A percentile compares a stretch with the other conserved stretches of the same genome.
phyloP scores from a whole-genome alignment of 53 echinoderm and acorn worm species.

The Holothuria leucospilota region DNA sequence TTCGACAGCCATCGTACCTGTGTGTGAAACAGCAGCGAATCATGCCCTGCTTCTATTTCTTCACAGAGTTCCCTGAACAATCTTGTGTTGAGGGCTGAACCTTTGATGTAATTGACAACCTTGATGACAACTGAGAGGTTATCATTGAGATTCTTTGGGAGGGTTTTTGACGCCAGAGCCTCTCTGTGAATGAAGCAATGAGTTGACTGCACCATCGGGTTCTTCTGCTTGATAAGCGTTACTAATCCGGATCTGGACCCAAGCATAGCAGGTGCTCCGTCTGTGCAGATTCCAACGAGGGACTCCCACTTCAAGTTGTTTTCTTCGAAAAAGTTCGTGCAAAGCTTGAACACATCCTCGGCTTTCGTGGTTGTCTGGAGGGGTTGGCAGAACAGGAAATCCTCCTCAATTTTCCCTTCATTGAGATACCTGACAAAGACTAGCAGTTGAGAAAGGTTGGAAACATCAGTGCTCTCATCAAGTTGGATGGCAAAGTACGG shows the following conservation, averaged over 20 bases:
- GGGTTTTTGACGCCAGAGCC: conserved; percentile 1
- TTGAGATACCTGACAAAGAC: neutral
- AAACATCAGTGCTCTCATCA: neutral
- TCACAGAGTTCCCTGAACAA: neutral
- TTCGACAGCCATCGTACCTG: no score
- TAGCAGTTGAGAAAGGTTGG: neutral
- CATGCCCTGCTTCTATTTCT: neutral
- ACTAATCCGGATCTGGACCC: conserved; percentile 1
- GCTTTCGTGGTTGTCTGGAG: conserved; percentile 3
- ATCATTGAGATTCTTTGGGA: neutral
- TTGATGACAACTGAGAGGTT: neutral
- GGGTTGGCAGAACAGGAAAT: neutral
- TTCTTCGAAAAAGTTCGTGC: neutral
- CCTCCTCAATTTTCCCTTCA: neutral
- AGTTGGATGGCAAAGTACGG: neutral
- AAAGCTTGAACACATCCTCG: neutral
- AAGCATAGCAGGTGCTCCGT: conserved; percentile 3
- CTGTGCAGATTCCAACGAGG: conserved; percentile 14
- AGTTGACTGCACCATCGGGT: neutral
- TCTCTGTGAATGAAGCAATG: conserved; percentile 12
- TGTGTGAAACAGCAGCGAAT: conserved; percentile 6
- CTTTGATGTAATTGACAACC: neutral
- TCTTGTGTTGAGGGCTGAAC: conserved; percentile 1
- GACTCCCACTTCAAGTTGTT: neutral
- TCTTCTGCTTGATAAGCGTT: conserved; percentile 18